Conservation (phyloP, 2,888 invertebrate species). For the Cybosia mesomella region DNA sequence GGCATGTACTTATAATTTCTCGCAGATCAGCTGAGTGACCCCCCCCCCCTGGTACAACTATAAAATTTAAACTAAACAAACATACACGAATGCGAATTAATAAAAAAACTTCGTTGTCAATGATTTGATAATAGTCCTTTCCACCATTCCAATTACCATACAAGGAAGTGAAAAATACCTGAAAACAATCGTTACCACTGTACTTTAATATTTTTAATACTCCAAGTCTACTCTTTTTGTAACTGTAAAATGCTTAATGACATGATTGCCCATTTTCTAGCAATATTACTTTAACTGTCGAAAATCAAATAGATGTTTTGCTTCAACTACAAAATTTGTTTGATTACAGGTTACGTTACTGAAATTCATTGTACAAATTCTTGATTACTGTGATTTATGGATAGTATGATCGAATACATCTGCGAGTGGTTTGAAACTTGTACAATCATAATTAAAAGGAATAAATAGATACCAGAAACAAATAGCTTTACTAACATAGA, state of each 20-base stretch:
- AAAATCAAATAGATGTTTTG: not conserved
- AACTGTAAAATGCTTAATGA: conserved; percentile 5
- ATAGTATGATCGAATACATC: not conserved
- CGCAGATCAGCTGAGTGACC: no score
- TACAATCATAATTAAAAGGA: not conserved
- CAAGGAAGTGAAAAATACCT: not conserved
- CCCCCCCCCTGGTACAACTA: no score
- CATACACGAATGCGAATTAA: not conserved
- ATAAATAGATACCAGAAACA: no score
- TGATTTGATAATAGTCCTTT: conserved; percentile 11
- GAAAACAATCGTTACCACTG: not conserved
- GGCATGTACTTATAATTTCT: no score
- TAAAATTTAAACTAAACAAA: not conserved
- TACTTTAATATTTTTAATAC: conserved; percentile 3
- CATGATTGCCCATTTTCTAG: not conserved
- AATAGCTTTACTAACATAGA: no score
- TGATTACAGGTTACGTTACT: conserved; percentile 2
- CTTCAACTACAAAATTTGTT: not conserved
- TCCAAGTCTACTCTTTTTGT: not conserved
- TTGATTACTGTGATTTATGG: not conserved
- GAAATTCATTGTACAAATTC: not conserved
- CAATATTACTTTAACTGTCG: not conserved
- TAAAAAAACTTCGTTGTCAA: not conserved
- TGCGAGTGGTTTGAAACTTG: not conserved
- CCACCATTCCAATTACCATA: not conserved